Conservation (phyloP, 2,113 vertebrate genomes). For the Hystrix brachyura region DNA sequence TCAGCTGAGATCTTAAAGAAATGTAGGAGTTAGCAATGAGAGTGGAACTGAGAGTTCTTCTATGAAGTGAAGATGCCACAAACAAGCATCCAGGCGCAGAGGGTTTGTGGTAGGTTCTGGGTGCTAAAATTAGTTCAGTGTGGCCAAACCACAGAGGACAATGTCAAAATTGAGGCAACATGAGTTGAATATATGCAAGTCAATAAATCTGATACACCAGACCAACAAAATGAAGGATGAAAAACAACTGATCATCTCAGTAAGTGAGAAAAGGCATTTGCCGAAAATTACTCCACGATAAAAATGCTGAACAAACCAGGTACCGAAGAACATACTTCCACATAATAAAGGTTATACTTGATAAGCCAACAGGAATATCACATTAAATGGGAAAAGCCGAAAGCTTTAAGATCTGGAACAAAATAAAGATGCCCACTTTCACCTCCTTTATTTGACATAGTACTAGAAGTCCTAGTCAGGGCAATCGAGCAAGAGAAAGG, state of each 20-base stretch:
- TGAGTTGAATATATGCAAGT: background rate
- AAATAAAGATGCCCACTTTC: background rate
- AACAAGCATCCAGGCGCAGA: background rate
- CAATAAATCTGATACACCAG: background rate
- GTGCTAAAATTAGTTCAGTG: background rate
- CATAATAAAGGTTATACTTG: background rate
- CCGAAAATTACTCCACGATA: background rate
- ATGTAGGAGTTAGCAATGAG: background rate
- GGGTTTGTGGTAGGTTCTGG: background rate
- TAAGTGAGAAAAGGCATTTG: background rate
- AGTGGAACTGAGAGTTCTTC: background rate
- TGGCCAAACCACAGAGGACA: background rate
- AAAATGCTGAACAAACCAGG: background rate
- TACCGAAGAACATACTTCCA: background rate
- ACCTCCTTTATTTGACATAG: background rate
- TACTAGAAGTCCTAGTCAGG: background rate
- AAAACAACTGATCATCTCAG: background rate
- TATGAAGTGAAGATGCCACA: background rate
- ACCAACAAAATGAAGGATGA: background rate
- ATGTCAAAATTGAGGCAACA: background rate
- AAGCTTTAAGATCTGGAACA: background rate
- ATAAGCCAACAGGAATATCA: background rate
- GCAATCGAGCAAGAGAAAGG: background rate
- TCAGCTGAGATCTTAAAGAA: background rate
- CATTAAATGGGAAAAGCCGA: background rate